These are phyloP conservation scores for Hypomesus transpacificus DNA, from an alignment of 2,113 vertebrate species.

Conservation along the genomic window DNA sequence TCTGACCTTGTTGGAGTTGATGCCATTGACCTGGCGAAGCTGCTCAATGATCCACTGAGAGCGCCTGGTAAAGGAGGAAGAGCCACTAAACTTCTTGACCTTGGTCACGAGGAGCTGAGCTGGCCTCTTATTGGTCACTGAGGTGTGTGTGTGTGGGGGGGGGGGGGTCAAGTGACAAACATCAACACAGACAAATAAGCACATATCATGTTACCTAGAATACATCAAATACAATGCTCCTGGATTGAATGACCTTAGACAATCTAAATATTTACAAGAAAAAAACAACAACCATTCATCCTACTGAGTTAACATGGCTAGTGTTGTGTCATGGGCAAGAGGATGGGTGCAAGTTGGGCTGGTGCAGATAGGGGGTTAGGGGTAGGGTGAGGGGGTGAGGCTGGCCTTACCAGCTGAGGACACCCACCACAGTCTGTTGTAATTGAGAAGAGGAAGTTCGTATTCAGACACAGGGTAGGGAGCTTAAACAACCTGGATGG, in stretches of 20 bases:
- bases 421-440: not conserved
- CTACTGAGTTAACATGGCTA: too few species aligned
- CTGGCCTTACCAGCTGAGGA: not conserved
- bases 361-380: not conserved
- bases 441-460: not conserved
- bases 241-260: too few species aligned
- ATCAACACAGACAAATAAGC: slow-evolving; percentile 2
- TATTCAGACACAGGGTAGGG: not conserved
- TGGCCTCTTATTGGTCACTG: slow-evolving; percentile 89
- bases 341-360: not conserved
- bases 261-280: too few species aligned
- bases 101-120: slow-evolving; percentile 87
- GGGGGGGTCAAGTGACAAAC: not conserved
- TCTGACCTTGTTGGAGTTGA: slow-evolving; percentile 86
- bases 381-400: not conserved
- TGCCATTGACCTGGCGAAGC: slow-evolving; percentile 89
- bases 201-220: not conserved
- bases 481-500: too few species aligned
- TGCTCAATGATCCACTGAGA: slow-evolving; percentile 90
- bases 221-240: not conserved
- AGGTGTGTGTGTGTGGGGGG: not conserved
- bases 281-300: too few species aligned
- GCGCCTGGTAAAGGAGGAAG: slow-evolving; percentile 77
- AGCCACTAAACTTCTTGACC: slow-evolving; percentile 87
- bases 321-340: too few species aligned